Conservation (phyloP, 1,140 invertebrate species). For the Temnothorax nylanderi region DNA sequence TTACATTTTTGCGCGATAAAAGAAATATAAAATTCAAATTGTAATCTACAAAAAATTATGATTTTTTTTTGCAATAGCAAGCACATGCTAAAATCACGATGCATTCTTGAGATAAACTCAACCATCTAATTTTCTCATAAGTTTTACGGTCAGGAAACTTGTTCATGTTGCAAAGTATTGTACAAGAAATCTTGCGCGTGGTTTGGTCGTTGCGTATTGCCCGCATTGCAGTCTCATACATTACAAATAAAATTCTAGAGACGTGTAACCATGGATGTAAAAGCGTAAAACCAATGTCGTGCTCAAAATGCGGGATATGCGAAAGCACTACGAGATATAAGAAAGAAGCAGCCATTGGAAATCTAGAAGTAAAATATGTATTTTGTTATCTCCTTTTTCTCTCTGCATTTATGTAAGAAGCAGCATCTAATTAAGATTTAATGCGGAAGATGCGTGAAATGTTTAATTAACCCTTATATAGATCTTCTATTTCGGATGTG, state of each 20-base stretch:
- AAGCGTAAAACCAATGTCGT: slow-evolving; percentile 9
- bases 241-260: slow-evolving; percentile 14
- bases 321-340: background rate
- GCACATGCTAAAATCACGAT: background rate
- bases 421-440: background rate
- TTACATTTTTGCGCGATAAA: background rate
- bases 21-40: background rate
- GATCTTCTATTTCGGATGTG: too few relatives aligned
- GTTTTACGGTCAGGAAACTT: background rate
- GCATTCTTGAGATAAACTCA: background rate
- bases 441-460: background rate
- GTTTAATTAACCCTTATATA: background rate
- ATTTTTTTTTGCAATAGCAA: background rate
- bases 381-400: background rate
- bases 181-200: background rate
- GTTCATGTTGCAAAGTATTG: background rate
- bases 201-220: background rate
- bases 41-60: background rate
- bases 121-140: background rate
- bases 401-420: background rate
- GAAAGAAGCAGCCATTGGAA: background rate
- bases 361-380: background rate
- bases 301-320: background rate
- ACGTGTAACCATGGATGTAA: background rate
- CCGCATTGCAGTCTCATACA: slow-evolving; percentile 20